Conservation (phyloP, 2,888 invertebrate genomes). For the Standfussiana lucernea region DNA sequence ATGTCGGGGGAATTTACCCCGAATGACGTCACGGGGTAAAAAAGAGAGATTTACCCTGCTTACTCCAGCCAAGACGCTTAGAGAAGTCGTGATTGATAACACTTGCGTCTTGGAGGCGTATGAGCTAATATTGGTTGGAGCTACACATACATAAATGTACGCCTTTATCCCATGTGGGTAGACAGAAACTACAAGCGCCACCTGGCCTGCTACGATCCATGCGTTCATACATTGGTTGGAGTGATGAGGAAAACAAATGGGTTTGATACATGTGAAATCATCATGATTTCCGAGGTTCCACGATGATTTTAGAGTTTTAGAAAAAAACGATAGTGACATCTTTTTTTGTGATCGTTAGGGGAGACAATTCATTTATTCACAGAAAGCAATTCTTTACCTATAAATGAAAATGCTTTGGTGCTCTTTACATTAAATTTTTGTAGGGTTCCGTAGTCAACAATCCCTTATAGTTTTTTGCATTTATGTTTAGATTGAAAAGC, state of each 20-base stretch:
- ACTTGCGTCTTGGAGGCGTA: conserved; percentile 58
- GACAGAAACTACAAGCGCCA: background rate
- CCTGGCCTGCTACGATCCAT: background rate
- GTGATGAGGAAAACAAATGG: conserved; percentile 11
- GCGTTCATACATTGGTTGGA: background rate
- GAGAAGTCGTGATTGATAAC: conserved; percentile 78
- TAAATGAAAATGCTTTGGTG: no score
- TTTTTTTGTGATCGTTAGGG: background rate
- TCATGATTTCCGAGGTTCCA: background rate
- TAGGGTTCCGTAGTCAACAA: no score
- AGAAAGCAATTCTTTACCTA: no score
- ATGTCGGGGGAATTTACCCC: conserved; percentile 24
- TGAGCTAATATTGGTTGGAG: conserved; percentile 29
- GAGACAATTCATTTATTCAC: no score
- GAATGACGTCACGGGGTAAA: conserved; percentile 67
- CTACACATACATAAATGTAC: background rate
- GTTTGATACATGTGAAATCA: conserved; percentile 1
- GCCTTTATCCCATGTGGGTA: background rate
- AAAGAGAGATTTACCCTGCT: conserved; percentile 78
- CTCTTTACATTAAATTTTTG: background rate
- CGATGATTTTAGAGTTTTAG: background rate
- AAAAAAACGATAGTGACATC: background rate
- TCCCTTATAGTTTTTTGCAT: background rate
- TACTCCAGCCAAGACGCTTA: conserved; percentile 67
- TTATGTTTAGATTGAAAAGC: background rate